Base-by-base conservation (phyloP, 2,888 invertebrate species). In the Protonemura montana region DNA sequence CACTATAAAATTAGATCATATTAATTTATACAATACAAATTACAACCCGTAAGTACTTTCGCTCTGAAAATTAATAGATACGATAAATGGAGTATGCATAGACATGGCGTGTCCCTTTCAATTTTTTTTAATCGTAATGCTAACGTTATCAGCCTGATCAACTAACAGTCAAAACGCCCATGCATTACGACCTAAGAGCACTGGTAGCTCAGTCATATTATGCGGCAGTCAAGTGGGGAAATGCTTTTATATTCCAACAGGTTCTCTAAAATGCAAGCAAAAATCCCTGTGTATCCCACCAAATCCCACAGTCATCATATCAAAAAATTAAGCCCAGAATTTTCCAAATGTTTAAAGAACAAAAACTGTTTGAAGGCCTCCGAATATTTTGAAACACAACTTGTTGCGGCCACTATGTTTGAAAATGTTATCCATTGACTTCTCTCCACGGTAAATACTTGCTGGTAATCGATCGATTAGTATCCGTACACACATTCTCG, bases 1-100 rank as follows among this genome's bases (percentile, higher is more conserved):
- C 59, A 59, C 21, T 59, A 59, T 59, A 10, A 59, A 59, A 59
- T 59, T 59, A 21, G 59, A 59, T 59, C 59, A 59, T 59, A 59
- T 59, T 59, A 59, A 59, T 59, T 59, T 59, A 59, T 59, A 59
- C 59, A 59, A 59, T 59, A 59, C 59, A 59, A 59, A 59, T 59
- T 59, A 59, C 21, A 13, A 59, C 13, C 16, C 3, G 59, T 59
- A 59, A 59, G 59, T 59, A 59, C 59, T 59, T 59, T 59, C 59
- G 59, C 59, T 59, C 3, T 59, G 16, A 59, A 59, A 59, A 21
- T 21, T 59, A 21, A 59, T 59, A 59, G 59, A 59, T 59, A 59
- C 13, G 59, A 35, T 35, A 35, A 59, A 59, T 59, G 59, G 13
- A 59, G 35, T 35, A 35, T 3, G 3, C 35, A 35, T 3, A 35